A percentile compares a stretch with the other conserved stretches of the same genome.
These are phyloP conservation scores for Mormyrus iriodes DNA, from an alignment of 2,113 vertebrate genomes.

Conservation along the genomic window DNA sequence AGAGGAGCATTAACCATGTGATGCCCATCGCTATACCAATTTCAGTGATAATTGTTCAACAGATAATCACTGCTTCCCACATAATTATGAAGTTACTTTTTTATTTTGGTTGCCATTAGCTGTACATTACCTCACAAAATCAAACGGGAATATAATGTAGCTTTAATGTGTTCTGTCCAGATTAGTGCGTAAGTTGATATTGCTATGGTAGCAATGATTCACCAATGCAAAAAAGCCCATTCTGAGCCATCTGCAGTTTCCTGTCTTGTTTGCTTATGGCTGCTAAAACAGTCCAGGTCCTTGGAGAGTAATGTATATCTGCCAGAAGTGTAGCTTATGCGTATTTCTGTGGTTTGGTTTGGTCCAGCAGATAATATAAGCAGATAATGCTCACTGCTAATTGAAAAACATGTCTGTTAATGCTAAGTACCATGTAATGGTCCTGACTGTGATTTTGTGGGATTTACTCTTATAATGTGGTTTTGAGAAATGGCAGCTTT, in stretches of 20 bases:
- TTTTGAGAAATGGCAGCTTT: neutral
- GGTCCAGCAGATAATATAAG: neutral
- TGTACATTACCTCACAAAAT: neutral
- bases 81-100: neutral
- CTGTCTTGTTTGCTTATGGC: neutral
- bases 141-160: neutral
- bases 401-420: neutral
- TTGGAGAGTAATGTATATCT: neutral
- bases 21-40: too few relatives aligned
- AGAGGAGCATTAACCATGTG: too few relatives aligned
- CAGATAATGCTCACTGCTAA: neutral
- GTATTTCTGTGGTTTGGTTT: neutral
- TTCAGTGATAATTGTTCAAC: neutral
- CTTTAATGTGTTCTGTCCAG: neutral
- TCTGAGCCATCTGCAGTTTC: neutral
- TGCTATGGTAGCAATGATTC: neutral
- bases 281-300: neutral
- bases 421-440: neutral
- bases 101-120: neutral
- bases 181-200: neutral
- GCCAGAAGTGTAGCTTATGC: neutral
- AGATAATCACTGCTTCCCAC: neutral
- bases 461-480: neutral
- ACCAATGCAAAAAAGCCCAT: neutral
- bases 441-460: neutral